Percentiles rank a stretch among this genome's conserved stretches.
phyloP scores from a whole-genome alignment of 2,888 invertebrate genomes.

The Apodemia hepburni region DNA sequence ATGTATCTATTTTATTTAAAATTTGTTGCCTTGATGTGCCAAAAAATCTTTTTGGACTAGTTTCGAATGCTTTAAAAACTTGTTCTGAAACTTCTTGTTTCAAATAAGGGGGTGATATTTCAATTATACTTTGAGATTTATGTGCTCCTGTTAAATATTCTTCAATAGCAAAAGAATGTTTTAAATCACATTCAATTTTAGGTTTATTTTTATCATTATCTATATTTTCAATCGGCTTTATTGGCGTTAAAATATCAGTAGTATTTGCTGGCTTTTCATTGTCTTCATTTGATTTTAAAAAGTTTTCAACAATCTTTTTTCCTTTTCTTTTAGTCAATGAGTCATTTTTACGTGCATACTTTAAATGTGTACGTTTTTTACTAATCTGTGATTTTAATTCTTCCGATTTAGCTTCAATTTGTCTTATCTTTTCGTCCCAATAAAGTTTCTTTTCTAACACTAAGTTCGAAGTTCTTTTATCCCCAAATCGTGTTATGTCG shows the following conservation, averaged over 20 bases:
- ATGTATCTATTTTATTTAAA: constrained; percentile 67
- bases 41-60: constrained; percentile 72
- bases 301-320: constrained; percentile 63
- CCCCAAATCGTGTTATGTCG: constrained; percentile 52
- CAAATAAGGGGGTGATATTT: constrained; percentile 22
- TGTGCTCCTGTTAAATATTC: background rate
- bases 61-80: constrained; percentile 72
- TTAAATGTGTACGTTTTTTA: constrained; percentile 51
- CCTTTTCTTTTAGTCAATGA: constrained; percentile 67
- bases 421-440: constrained; percentile 72
- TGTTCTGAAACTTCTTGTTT: constrained; percentile 71
- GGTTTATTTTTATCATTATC: background rate
- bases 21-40: constrained; percentile 71
- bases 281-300: constrained; percentile 43
- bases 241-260: constrained; percentile 28
- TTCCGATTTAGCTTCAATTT: constrained; percentile 63
- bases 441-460: constrained; percentile 72
- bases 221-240: background rate
- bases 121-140: constrained; percentile 4
- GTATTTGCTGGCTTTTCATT: constrained; percentile 27
- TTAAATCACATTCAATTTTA: background rate
- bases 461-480: constrained; percentile 50
- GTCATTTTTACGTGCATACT: constrained; percentile 59
- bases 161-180: background rate
- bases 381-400: constrained; percentile 50